Percentiles rank a stretch among this genome's conserved stretches.
Evolutionary conservation across 1,140 invertebrate genomes (phyloP).

Genomic region (Liolophura sinensis): DNA sequence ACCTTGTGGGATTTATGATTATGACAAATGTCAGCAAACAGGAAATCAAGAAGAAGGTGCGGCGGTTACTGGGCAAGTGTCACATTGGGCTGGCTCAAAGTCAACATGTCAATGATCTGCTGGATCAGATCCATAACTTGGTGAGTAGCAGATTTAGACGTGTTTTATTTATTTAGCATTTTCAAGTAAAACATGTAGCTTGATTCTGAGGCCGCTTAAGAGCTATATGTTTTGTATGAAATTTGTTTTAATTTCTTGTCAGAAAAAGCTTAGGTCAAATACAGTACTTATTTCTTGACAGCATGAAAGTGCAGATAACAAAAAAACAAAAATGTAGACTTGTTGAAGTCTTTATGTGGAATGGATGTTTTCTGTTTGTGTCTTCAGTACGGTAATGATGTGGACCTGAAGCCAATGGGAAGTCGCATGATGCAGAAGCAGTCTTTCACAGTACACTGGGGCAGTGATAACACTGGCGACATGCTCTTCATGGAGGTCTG

Average conservation of each 20-base stretch:
- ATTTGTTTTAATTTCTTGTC: too few species aligned
- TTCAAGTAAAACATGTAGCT: too few species aligned
- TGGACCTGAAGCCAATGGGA: constrained; percentile 87
- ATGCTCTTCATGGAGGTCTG: constrained; percentile 92
- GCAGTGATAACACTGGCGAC: constrained; percentile 84
- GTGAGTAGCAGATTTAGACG: too few species aligned
- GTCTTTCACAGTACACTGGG: constrained; percentile 96
- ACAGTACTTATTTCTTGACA: too few species aligned
- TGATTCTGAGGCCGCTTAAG: too few species aligned
- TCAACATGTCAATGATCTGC: constrained; percentile 93
- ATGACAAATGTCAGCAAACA: constrained; percentile 88
- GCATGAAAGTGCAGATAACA: too few species aligned
- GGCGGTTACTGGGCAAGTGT: constrained; percentile 93
- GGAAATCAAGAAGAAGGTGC: constrained; percentile 88
- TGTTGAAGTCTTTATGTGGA: too few species aligned
- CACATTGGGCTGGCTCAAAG: constrained; percentile 98
- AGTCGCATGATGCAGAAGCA: constrained; percentile 90
- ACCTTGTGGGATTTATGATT: constrained; percentile 94
- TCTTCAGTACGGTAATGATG: constrained; percentile 83
- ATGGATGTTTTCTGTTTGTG: constrained; percentile 6
- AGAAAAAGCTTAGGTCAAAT: too few species aligned
- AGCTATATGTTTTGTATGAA: too few species aligned
- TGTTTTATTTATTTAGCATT: too few species aligned
- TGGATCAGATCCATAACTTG: constrained; percentile 93
- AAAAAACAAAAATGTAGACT: too few species aligned